Base-by-base conservation (phyloP, 2,113 vertebrate genomes). In the Tetrao urogallus region DNA sequence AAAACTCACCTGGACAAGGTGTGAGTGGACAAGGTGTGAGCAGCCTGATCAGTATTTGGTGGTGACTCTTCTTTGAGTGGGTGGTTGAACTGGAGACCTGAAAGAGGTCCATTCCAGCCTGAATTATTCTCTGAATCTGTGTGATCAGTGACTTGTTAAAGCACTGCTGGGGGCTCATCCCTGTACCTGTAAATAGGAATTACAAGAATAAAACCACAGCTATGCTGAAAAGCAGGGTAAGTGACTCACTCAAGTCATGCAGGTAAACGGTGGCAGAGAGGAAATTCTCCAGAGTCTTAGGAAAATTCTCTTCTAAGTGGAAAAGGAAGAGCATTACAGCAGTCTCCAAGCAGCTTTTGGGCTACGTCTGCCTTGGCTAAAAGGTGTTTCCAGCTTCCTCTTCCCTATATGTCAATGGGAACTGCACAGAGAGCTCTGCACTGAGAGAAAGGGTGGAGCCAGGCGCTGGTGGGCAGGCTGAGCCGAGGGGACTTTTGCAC, bases 161-260 rank as follows among this genome's bases (percentile, higher is more conserved):
- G 4, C n/a, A n/a, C 61, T 13, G 45, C 22, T 52, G 60, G 82
- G 50, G 45, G 8, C 34, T 86, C 69, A 43, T 61, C 42, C 38
- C 8, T 36, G 5, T 48, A 25, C 42, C 14, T 38, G 52, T 34
- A 74, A 67, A 77, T 71, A 11, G 63, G 79, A 63, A 45, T 50
- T 7, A 30, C 22, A 38, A 70, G 20, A 77, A 50, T 8, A 74
- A 86, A 91, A 17, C 22, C 60, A 71, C 36, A 89, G 60, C 72
- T n/a, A 43, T 27, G 61, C 80, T 18, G 82, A 93, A 90, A 58
- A 0, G 3, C 4, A 24, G 79, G 24, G 11, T 58, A 28, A 72
- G 81, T 81, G 93, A 91, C 73, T 96, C 88, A 91, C 69, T 20
- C 61, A 42, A 56, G 72, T 86, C 88, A 32, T 28, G 8, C 52